Base-by-base conservation (phyloP, 2,113 vertebrate genomes). In the Heptranchias perlo region DNA sequence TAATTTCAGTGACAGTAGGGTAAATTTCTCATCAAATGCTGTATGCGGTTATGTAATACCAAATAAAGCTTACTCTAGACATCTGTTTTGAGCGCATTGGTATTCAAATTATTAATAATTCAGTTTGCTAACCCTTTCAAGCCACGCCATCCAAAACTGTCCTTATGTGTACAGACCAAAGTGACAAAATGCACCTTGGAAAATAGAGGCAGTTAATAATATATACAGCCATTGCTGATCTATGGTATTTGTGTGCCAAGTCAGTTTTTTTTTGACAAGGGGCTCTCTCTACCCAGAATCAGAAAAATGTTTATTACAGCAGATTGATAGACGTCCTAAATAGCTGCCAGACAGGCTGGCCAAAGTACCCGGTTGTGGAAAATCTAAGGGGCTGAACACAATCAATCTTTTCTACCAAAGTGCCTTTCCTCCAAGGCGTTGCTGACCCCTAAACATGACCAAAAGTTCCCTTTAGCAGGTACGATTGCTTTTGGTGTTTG, bases 381-480 rank as follows among this genome's bases (percentile, higher is more conserved):
- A 69, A 95, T 73, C 65, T 69, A 52, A 25, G n/a, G 8, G 44
- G 64, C 39, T 69, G 64, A 95, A 67, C 64, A 18, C 65, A 94
- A 94, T 94, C 49, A 67, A 94, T 94, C 62, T 49, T 44, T 94
- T 49, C 64, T 18, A 16, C 65, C 64, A 95, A 95, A 39, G 54
- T 1, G 10, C 61, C 67, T 86, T 96, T 97, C 96, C 31, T 96
- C 62, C 25, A 28, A 96, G 97, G 97, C 96, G 87, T 96, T 96
- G 97, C 96, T 97, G 96, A 97, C 94, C 96, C 58, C 96, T 95
- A 96, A 96, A 97, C 73, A 95, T 94, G 96, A 96, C 97, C 96
- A 98, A 97, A 93, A 97, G 97, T 97, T 97, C 96, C 97, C 98
- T 96, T 96, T 96, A 96, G 61, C 96, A 97, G 97, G 97, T 97